Evolutionary conservation across 53 echinoderm and acorn worm genomes (phyloP).

Genomic region (Mesocentrotus franciscanus): DNA sequence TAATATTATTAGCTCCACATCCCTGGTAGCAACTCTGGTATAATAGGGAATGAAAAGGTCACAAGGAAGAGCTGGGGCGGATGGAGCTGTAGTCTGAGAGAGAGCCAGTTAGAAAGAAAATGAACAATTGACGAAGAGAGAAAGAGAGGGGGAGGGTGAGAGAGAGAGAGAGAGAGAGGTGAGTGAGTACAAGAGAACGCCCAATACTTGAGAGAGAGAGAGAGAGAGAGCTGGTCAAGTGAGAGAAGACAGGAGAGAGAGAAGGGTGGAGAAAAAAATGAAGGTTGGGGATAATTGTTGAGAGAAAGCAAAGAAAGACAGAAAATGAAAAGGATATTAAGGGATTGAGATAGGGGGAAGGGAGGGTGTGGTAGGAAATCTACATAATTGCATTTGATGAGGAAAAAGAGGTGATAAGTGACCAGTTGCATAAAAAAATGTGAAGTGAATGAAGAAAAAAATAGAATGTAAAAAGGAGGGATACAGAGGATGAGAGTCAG

Average conservation of each 20-base stretch:
- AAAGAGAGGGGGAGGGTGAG: background rate
- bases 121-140: background rate
- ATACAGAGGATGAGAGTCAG: background rate
- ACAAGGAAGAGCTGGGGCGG: background rate
- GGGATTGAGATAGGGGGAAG: conserved; percentile 16
- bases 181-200: background rate
- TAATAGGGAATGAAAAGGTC: background rate
- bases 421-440: background rate
- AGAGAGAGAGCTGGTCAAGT: background rate
- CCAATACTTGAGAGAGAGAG: background rate
- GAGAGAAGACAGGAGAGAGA: background rate
- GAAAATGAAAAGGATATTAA: background rate
- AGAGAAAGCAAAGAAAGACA: background rate
- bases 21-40: background rate
- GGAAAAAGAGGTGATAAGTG: background rate
- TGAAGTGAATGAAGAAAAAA: background rate
- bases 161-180: background rate
- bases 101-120: background rate
- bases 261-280: background rate
- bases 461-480: background rate
- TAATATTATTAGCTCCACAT: conserved; percentile 57
- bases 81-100: background rate
- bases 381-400: background rate
- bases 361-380: background rate
- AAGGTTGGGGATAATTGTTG: background rate